Evolutionary conservation across 2,113 vertebrate genomes (phyloP), one percentile per base, ranked within the genome.

Genomic region (Urocitellus parryii): DNA sequence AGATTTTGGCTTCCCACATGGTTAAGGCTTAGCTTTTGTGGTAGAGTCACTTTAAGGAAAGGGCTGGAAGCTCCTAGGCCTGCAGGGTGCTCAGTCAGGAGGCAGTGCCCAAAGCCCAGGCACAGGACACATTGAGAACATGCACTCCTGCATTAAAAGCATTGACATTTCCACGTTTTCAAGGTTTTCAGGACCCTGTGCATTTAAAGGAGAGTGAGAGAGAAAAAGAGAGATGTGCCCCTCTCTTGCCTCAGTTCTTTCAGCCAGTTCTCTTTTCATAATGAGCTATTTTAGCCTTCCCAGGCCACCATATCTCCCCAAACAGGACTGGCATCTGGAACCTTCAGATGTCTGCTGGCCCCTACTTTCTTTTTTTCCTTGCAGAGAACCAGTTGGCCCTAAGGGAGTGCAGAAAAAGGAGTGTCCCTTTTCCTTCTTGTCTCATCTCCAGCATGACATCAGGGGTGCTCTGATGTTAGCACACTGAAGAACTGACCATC

Each of bases 41-140:
- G 20, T 29, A 13, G 37, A 25, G 34, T 58, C 13, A 56, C n/a
- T 48, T 34, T 73, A 32, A 39, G 34, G 53, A 58, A 37, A 81
- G 51, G 16, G 29, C 39, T 34, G 22, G 22, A 27, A n/a, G 17
- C 22, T 0, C 24, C 9, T 29, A 13, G 20, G 9, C 5, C 37
- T 3, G 2, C 16, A 4, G 1, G 8, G 24, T 1, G 4, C 34
- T 22, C 0, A 0, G 25, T 22, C 4, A 0, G 20, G 7, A 4
- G 5, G 2, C 3, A 0, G 0, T 3, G 16, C 22, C 42, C 51
- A 7, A 18, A 3, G 51, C 7, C 14, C 22, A 7, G 56, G 42
- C 84, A 16, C 16, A 17, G 63, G 67, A 14, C 12, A 5, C 4
- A 0, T 8, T 4, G 25, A 61, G 20, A 24, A 14, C n/a, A 1